Evolutionary conservation across 2,797 vertebrate genomes (phyloP).

Genomic region (Sparidentex hasta): DNA sequence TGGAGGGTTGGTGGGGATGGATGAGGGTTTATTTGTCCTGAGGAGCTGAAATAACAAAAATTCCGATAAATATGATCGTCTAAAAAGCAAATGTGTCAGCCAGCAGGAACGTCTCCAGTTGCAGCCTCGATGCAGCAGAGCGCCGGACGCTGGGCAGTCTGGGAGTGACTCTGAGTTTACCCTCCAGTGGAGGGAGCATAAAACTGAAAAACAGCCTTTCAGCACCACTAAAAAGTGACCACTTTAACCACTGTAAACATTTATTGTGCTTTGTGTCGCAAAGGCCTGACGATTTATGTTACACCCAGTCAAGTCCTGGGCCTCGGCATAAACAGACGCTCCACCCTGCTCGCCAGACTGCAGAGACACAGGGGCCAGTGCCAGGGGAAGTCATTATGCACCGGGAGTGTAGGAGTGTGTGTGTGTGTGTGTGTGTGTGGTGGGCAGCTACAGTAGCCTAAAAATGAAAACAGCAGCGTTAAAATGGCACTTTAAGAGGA

Average conservation of each 20-base stretch:
- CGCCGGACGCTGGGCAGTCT: conserved; percentile 13
- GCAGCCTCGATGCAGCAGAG: conserved; percentile 23
- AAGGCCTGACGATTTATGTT: conserved; percentile 65
- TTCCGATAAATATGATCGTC: too few relatives aligned
- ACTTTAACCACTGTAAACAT: conserved; percentile 69
- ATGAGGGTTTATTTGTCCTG: too few relatives aligned
- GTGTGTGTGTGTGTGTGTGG: conserved; percentile 37
- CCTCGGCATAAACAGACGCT: conserved; percentile 66
- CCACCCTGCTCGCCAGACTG: conserved; percentile 74
- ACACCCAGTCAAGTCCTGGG: conserved; percentile 64
- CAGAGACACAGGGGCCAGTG: conserved; percentile 58
- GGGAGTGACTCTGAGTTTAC: conserved; percentile 44
- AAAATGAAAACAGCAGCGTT: conserved; percentile 68
- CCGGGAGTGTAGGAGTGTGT: conserved; percentile 22
- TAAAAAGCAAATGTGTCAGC: neutral
- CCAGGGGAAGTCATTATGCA: conserved; percentile 77
- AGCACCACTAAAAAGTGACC: conserved; percentile 54
- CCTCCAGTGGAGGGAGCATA: conserved; percentile 41
- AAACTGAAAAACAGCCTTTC: conserved; percentile 49
- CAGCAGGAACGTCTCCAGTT: conserved; percentile 17
- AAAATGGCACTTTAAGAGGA: conserved; percentile 61
- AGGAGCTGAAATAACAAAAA: too few relatives aligned
- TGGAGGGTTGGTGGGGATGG: too few relatives aligned
- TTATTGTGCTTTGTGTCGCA: conserved; percentile 72
- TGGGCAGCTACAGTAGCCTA: conserved; percentile 67